Evolutionary conservation across 2,888 invertebrate genomes (phyloP), one percentile per base, ranked within the genome.

Genomic region (Rotaria macrura): DNA sequence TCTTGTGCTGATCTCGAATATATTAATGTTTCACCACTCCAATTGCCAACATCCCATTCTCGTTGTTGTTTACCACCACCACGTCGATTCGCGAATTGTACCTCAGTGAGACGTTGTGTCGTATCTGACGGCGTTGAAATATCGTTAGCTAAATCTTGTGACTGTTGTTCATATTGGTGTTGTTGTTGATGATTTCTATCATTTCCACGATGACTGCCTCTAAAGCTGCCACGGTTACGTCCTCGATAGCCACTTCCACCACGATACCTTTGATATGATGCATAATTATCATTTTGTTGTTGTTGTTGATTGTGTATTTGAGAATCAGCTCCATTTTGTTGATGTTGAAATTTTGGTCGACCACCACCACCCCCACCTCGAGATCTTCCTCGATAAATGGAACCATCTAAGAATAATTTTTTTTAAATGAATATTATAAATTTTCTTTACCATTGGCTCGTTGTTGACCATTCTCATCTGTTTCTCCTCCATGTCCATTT

Each of bases 141-240:
- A 65, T 65, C 65, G n/a, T 25, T n/a, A 43, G 43, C 43, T 43
- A 25, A 4, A 43, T 43, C 79, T 25, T 79, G 43, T 79, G 43
- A 2, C 20, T 40, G 79, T n/a, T 40, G 79, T 43, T 43, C 43
- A 43, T 43, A n/a, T 43, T 79, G 79, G 5, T 79, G 43, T 12
- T 79, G 43, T 12, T 79, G 79, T 74, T n/a, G 43, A 79, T 79
- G 14, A 43, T 79, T 79, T 79, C 79, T 25, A 79, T 43, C 79
- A n/a, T 43, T 43, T n/a, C 43, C 43, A n/a, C 79, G 79, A 43
- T 43, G 9, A 25, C 43, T 34, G n/a, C 79, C 79, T 79, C 79
- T 34, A 43, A 43, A 25, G 43, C 79, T 79, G n/a, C 79, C 79
- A 43, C 79, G 79, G n/a, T 79, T n/a, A 25, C 79, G 79, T 43